Evolutionary conservation across 2,888 invertebrate species (phyloP).

Genomic region (Perithous albicinctus): DNA sequence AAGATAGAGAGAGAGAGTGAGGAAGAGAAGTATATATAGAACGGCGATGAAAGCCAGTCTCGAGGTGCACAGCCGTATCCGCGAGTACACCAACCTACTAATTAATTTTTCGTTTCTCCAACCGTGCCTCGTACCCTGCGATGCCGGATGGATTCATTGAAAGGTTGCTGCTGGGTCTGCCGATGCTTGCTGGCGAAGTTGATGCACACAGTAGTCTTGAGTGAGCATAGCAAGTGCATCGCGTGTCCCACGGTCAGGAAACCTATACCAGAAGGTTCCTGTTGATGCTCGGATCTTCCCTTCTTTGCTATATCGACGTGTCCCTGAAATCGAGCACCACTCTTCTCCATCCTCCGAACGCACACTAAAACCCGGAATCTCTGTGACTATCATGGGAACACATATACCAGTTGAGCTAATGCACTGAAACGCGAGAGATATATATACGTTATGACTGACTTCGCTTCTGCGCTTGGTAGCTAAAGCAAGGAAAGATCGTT

Average conservation of each 20-base stretch:
- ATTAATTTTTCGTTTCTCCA: slow-evolving; percentile 66
- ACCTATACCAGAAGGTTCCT: slow-evolving; percentile 23
- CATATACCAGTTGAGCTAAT: neutral
- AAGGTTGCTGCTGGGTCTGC: slow-evolving; percentile 35
- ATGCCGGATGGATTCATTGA: slow-evolving; percentile 58
- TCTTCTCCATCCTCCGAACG: neutral
- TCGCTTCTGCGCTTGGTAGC: slow-evolving; percentile 72
- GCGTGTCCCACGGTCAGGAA: slow-evolving; percentile 62
- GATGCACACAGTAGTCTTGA: slow-evolving; percentile 28
- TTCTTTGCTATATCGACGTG: slow-evolving; percentile 14
- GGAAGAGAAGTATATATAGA: slow-evolving; percentile 6
- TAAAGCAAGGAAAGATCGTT: slow-evolving; percentile 74
- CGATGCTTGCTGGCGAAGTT: slow-evolving; percentile 17
- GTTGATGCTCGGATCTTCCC: slow-evolving; percentile 41
- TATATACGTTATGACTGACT: slow-evolving; percentile 23
- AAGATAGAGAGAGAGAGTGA: no score
- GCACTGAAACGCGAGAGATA: slow-evolving; percentile 9
- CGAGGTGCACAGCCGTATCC: slow-evolving; percentile 8
- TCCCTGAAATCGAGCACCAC: slow-evolving; percentile 50
- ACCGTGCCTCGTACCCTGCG: slow-evolving; percentile 43
- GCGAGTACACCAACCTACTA: slow-evolving; percentile 48
- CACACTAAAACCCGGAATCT: neutral
- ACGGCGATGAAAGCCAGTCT: slow-evolving; percentile 48
- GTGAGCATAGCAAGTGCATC: slow-evolving; percentile 36
- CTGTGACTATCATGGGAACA: neutral